Conservation (phyloP, 2,797 vertebrate genomes). For the Cossypha caffra region DNA sequence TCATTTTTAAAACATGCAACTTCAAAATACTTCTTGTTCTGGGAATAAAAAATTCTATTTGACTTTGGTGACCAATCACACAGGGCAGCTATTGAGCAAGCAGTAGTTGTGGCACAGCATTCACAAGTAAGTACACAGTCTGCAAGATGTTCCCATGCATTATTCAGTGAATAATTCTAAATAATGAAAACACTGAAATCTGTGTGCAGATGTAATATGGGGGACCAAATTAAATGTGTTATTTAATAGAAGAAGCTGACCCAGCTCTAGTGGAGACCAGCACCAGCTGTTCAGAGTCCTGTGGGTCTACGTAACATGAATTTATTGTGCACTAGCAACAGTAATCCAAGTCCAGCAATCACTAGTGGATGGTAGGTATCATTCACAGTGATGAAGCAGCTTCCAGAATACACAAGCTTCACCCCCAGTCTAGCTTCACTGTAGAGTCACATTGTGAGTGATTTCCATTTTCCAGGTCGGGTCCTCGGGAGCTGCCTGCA, state of each 20-base stretch:
- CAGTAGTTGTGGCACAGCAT: neutral
- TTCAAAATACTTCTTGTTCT: neutral
- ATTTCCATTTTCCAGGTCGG: neutral
- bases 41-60: neutral
- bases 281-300: neutral
- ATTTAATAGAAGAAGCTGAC: neutral
- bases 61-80: neutral
- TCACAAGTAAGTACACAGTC: neutral
- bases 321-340: neutral
- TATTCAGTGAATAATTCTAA: slow-evolving; percentile 46
- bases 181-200: slow-evolving; percentile 29
- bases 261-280: neutral
- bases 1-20: slow-evolving; percentile 26
- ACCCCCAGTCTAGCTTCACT: neutral
- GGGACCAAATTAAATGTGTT: neutral
- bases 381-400: neutral
- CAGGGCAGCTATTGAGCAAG: neutral
- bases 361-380: neutral
- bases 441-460: neutral
- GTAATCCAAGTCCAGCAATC: neutral
- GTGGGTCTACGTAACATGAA: neutral
- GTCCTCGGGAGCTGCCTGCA: fast-evolving
- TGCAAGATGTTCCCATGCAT: slow-evolving; percentile 9
- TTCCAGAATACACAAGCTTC: neutral
- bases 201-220: neutral